Evolutionary conservation across 1,140 invertebrate genomes (phyloP).

Genomic region (Araneus ventricosus): DNA sequence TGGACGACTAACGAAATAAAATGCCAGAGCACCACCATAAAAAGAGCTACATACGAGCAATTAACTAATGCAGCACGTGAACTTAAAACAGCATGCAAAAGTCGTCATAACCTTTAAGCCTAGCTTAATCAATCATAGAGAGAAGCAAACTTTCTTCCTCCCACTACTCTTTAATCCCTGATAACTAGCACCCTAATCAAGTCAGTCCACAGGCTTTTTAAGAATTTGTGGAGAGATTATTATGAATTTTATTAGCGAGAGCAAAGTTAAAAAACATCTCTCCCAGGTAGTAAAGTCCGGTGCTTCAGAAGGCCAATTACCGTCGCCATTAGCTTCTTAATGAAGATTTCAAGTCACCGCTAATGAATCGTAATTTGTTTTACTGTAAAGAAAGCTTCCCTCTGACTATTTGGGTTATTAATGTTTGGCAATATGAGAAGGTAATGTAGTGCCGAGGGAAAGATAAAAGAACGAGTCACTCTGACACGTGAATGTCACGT

Average conservation of each 20-base stretch:
- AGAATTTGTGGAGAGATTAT: not conserved
- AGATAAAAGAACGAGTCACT: not conserved
- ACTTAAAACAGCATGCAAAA: too few species aligned
- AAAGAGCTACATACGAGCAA: too few species aligned
- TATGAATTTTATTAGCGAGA: not conserved
- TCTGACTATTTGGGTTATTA: not conserved
- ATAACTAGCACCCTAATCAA: not conserved
- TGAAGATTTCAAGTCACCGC: not conserved
- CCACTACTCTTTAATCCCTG: not conserved
- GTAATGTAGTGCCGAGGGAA: not conserved
- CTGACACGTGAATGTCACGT: not conserved
- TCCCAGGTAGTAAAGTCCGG: not conserved
- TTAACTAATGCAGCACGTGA: too few species aligned
- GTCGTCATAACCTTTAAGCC: not conserved
- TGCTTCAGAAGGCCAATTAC: not conserved
- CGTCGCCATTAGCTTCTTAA: not conserved
- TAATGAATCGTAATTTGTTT: slow-evolving; percentile 13
- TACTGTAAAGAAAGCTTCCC: not conserved
- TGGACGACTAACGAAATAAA: too few species aligned
- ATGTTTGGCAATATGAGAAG: not conserved
- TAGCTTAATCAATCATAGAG: not conserved
- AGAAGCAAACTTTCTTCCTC: not conserved
- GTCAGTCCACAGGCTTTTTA: not conserved
- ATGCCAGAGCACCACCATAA: too few species aligned
- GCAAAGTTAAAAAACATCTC: not conserved